A percentile compares a stretch with the other conserved stretches of the same genome.
Evolutionary conservation across 2,888 invertebrate species (phyloP).

Genomic region (Brachynemurus nebulosus): DNA sequence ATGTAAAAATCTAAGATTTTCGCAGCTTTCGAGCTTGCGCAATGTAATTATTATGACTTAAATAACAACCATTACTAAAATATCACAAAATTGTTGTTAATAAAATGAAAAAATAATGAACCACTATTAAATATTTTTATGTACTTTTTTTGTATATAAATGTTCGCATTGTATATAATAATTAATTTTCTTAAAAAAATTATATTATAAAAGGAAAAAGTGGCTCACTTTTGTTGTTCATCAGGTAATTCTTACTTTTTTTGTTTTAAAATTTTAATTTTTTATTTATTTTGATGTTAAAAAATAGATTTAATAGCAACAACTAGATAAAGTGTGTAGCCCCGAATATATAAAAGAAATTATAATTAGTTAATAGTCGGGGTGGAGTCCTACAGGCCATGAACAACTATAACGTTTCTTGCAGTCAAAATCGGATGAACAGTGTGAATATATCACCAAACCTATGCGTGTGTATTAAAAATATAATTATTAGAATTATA

Average conservation of each 20-base stretch:
- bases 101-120: conserved; percentile 38
- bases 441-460: no score
- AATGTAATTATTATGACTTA: conserved; percentile 28
- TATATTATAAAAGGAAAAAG: conserved; percentile 15
- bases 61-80: conserved; percentile 42
- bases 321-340: conserved; percentile 24
- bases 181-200: conserved; percentile 9
- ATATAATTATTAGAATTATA: no score
- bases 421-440: conserved; percentile 4
- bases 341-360: conserved; percentile 2
- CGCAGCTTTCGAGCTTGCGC: conserved; percentile 3
- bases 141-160: conserved; percentile 18
- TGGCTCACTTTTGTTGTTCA: conserved; percentile 21
- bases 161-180: conserved; percentile 16
- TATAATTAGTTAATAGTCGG: no score
- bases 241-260: conserved; percentile 8
- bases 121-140: conserved; percentile 29
- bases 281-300: conserved; percentile 13
- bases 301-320: conserved; percentile 33
- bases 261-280: not conserved
- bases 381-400: conserved; percentile 5
- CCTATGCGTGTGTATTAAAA: no score
- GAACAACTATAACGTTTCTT: conserved; percentile 4
- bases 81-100: conserved; percentile 41
- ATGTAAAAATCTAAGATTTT: no score